Evolutionary conservation across 2,888 invertebrate species (phyloP).

Genomic region (Stegana nigrithorax): DNA sequence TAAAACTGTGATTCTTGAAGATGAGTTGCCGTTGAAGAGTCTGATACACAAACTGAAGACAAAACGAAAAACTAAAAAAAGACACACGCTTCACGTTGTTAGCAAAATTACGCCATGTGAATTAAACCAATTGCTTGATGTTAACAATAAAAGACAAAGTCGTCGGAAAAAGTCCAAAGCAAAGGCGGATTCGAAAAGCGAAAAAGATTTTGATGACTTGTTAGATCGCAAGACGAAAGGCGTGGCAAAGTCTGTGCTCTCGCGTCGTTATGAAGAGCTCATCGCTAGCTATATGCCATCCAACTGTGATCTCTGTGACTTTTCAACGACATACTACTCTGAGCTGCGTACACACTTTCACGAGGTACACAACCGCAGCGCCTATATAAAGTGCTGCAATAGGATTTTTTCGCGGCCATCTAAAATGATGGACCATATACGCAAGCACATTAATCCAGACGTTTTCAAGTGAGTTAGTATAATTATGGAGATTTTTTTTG

Average conservation of each 20-base stretch:
- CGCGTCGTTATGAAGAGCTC: constrained; percentile 49
- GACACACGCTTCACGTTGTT: not conserved
- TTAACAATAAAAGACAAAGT: not conserved
- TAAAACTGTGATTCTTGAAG: no score
- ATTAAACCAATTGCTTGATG: not conserved
- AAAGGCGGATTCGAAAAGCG: not conserved
- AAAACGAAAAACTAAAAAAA: constrained; percentile 15
- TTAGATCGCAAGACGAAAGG: constrained; percentile 51
- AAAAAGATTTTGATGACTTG: constrained; percentile 37
- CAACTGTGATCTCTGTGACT: constrained; percentile 57
- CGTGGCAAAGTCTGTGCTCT: constrained; percentile 46
- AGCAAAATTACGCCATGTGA: not conserved
- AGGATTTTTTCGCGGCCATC: constrained; percentile 50
- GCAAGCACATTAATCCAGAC: constrained; percentile 59
- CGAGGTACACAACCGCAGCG: constrained; percentile 52
- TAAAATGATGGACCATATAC: constrained; percentile 56
- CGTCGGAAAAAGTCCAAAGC: constrained; percentile 27
- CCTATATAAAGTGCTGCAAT: constrained; percentile 58
- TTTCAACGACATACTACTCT: constrained; percentile 46
- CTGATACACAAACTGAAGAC: constrained; percentile 43
- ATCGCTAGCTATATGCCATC: constrained; percentile 55
- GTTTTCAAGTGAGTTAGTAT: constrained; percentile 50
- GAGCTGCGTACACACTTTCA: constrained; percentile 54
- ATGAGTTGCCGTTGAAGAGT: constrained; percentile 45
- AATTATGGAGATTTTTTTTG: not conserved